Conservation (phyloP, 2,888 invertebrate species). For the Stenurella melanura region DNA sequence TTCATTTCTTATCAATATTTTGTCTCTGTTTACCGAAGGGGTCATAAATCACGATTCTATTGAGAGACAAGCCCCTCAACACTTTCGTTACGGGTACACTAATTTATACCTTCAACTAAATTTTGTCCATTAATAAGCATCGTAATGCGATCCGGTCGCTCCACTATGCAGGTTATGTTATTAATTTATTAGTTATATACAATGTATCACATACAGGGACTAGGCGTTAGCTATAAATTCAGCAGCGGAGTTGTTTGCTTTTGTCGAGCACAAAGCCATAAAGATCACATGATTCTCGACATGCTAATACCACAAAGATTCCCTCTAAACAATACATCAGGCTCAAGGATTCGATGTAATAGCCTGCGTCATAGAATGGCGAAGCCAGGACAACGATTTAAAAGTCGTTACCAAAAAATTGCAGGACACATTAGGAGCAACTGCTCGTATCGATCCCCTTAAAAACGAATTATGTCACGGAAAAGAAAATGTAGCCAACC, state of each 20-base stretch:
- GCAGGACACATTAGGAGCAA: conserved; percentile 71
- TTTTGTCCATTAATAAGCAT: no score
- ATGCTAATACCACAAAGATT: conserved; percentile 52
- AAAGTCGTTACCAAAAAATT: conserved; percentile 71
- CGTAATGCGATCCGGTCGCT: no score
- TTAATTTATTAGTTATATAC: conserved; percentile 29
- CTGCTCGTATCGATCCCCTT: conserved; percentile 69
- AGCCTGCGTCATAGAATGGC: conserved; percentile 30
- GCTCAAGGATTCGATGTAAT: conserved; percentile 40
- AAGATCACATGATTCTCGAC: conserved; percentile 49
- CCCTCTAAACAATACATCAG: conserved; percentile 54
- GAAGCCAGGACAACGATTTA: conserved; percentile 68
- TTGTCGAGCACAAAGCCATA: conserved; percentile 44
- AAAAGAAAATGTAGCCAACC: conserved; percentile 59
- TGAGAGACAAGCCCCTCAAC: no score
- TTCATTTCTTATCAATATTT: no score
- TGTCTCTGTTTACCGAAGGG: no score
- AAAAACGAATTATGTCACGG: conserved; percentile 67
- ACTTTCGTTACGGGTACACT: no score
- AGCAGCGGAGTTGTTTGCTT: conserved; percentile 41
- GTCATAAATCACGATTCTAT: no score
- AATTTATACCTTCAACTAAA: no score
- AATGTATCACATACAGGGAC: conserved; percentile 27
- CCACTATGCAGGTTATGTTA: conserved; percentile 14
- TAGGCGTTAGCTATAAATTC: conserved; percentile 39